phyloP scores from a whole-genome alignment of 2,113 vertebrate species.

The Atherinomorus stipes region DNA sequence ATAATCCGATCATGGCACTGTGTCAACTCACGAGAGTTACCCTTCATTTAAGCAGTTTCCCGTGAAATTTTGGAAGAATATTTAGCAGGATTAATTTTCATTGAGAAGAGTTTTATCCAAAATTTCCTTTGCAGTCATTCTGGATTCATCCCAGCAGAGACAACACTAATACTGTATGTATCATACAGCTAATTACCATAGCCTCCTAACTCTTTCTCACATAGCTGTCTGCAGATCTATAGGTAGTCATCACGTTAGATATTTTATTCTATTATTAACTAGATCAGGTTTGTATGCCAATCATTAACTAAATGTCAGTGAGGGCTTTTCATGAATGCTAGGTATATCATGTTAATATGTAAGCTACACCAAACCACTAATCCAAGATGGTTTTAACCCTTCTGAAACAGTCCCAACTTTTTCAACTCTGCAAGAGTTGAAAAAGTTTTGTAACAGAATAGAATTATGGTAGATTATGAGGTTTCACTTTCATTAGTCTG shows the following conservation, averaged over 20 bases:
- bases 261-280: neutral
- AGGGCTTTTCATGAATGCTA: neutral
- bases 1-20: slow-evolving; percentile 71
- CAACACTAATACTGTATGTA: neutral
- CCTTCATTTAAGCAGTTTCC: slow-evolving; percentile 47
- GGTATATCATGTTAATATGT: slow-evolving; percentile 9
- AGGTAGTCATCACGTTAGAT: no score
- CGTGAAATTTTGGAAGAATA: neutral
- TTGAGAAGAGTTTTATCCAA: neutral
- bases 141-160: neutral
- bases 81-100: neutral
- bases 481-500: neutral
- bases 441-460: neutral
- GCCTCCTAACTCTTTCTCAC: neutral
- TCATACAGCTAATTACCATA: neutral
- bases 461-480: no score
- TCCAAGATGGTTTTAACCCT: neutral
- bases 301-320: slow-evolving; percentile 2
- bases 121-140: neutral
- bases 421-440: neutral
- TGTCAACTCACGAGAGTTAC: slow-evolving; percentile 32
- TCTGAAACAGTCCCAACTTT: neutral
- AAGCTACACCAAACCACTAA: neutral
- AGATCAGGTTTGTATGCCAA: neutral
- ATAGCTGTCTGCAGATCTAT: neutral